phyloP scores from a whole-genome alignment of 2,113 vertebrate genomes.

The Diphyllodes magnificus region DNA sequence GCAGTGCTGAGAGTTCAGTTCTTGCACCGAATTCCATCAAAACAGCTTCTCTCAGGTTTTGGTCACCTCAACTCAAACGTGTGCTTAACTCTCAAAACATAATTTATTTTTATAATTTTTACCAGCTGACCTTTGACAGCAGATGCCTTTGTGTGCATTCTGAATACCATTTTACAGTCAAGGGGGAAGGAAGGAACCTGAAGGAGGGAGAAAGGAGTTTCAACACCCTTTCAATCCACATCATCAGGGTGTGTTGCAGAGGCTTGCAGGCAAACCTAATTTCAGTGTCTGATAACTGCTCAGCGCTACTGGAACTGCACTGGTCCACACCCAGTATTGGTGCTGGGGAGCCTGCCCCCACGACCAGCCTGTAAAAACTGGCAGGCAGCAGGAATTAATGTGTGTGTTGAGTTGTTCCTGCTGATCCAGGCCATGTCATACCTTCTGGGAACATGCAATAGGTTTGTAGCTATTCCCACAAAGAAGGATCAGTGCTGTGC shows the following conservation, averaged over 20 bases:
- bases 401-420: rapidly evolving
- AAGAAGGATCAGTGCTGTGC: not conserved
- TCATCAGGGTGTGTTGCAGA: not conserved
- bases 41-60: not conserved
- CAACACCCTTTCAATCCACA: not conserved
- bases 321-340: not conserved
- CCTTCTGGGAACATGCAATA: not conserved
- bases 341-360: not conserved
- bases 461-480: not conserved
- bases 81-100: not conserved
- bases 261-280: not conserved
- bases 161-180: not conserved
- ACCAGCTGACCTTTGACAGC: not conserved
- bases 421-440: not conserved
- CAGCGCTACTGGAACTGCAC: not conserved
- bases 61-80: rapidly evolving
- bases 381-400: not conserved
- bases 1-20: not conserved
- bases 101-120: not conserved
- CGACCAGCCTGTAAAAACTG: not conserved
- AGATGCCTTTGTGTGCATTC: not conserved
- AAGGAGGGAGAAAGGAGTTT: not conserved
- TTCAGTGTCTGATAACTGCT: not conserved
- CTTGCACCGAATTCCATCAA: not conserved
- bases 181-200: not conserved